Conservation (phyloP, 2,113 vertebrate genomes). For the Amblyopsis rosae region DNA sequence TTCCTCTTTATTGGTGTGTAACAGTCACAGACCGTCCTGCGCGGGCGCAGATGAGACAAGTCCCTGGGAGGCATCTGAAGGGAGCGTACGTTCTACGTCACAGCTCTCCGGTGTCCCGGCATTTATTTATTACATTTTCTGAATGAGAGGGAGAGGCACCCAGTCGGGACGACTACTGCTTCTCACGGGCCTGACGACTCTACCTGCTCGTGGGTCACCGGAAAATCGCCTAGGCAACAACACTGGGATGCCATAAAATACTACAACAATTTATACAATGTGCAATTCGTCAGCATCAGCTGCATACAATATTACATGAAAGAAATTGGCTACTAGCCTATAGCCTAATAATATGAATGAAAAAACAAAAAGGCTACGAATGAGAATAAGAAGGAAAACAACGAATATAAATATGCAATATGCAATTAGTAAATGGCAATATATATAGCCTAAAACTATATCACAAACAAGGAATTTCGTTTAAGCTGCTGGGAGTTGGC, state of each 20-base stretch:
- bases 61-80: slow-evolving; percentile 65
- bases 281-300: too few species aligned
- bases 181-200: slow-evolving; percentile 40
- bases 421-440: not conserved
- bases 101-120: slow-evolving; percentile 79
- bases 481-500: too few species aligned
- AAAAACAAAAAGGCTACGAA: too few species aligned
- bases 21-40: slow-evolving; percentile 2
- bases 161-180: slow-evolving; percentile 26
- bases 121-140: slow-evolving; percentile 80
- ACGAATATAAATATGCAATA: not conserved
- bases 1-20: slow-evolving; percentile 12
- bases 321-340: too few species aligned
- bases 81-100: slow-evolving; percentile 79
- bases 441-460: too few species aligned
- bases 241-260: too few species aligned
- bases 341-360: too few species aligned
- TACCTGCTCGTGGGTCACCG: slow-evolving; percentile 8
- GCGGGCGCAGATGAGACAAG: slow-evolving; percentile 44
- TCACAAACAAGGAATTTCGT: too few species aligned
- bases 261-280: too few species aligned
- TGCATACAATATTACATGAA: too few species aligned
- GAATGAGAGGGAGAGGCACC: slow-evolving; percentile 74
- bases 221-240: slow-evolving; percentile 14
- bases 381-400: not conserved